phyloP scores from a whole-genome alignment of 2,113 vertebrate species.

The Laterallus jamaicensis region DNA sequence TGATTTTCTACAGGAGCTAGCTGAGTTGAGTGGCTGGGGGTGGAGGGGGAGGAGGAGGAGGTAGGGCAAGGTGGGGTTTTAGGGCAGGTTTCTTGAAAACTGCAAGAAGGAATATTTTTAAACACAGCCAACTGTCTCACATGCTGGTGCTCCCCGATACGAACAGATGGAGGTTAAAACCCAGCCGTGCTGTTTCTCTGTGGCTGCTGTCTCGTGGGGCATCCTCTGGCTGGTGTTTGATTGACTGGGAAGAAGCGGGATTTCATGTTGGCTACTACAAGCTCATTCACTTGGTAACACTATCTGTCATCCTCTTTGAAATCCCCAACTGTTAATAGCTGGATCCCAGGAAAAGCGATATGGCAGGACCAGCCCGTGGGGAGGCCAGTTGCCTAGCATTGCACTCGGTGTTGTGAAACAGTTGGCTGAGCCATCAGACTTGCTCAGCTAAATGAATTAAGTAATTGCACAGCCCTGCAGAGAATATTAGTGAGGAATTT shows the following conservation, averaged over 20 bases:
- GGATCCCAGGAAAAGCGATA: constrained; percentile 82
- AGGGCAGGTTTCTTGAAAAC: neutral
- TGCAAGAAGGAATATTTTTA: neutral
- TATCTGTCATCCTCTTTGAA: constrained; percentile 54
- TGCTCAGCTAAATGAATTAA: constrained; percentile 83
- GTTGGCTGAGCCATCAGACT: constrained; percentile 76
- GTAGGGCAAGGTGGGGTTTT: neutral
- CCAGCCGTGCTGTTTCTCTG: neutral
- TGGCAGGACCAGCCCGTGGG: constrained; percentile 66
- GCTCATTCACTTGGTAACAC: constrained; percentile 65
- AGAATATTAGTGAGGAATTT: constrained; percentile 86
- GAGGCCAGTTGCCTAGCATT: constrained; percentile 74
- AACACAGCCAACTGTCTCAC: neutral
- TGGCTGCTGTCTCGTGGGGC: neutral
- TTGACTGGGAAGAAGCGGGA: constrained; percentile 28
- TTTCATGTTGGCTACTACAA: constrained; percentile 15
- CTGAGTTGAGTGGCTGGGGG: neutral
- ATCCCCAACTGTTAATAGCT: constrained; percentile 80
- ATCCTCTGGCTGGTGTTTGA: neutral
- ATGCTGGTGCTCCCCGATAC: accelerated
- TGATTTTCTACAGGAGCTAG: neutral
- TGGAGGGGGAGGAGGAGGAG: neutral
- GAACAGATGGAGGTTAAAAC: neutral
- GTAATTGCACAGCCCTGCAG: constrained; percentile 81
- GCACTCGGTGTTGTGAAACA: constrained; percentile 72